phyloP scores from a whole-genome alignment of 2,888 invertebrate genomes.

The Cephus pulcher region DNA sequence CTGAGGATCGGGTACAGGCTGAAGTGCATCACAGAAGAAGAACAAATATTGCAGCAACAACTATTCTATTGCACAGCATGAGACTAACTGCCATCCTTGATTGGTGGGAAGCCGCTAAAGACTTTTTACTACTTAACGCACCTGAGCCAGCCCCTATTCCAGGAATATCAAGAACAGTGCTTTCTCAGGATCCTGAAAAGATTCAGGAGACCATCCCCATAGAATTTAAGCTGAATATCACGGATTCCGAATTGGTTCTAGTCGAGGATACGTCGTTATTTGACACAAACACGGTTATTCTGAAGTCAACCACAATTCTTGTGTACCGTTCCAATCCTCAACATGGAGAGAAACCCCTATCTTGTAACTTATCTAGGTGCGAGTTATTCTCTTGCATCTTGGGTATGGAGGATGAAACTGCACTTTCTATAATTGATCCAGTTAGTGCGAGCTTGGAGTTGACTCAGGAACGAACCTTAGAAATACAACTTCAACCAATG shows the following conservation, averaged over 20 bases:
- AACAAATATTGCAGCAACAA: slow-evolving; percentile 80
- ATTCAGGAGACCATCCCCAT: slow-evolving; percentile 67
- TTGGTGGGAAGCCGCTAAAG: slow-evolving; percentile 89
- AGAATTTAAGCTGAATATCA: slow-evolving; percentile 93
- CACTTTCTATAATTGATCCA: slow-evolving; percentile 94
- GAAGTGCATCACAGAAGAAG: slow-evolving; percentile 81
- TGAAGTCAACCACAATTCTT: slow-evolving; percentile 90
- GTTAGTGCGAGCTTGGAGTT: slow-evolving; percentile 85
- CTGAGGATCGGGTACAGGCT: slow-evolving; percentile 74
- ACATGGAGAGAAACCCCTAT: slow-evolving; percentile 79
- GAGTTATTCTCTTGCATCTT: slow-evolving; percentile 94
- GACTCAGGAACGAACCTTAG: slow-evolving; percentile 62
- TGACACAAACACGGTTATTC: slow-evolving; percentile 94
- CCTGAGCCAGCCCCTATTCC: slow-evolving; percentile 56
- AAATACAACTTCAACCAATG: slow-evolving; percentile 79
- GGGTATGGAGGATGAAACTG: slow-evolving; percentile 92
- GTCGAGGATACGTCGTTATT: slow-evolving; percentile 89
- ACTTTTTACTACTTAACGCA: slow-evolving; percentile 76
- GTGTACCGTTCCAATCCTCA: slow-evolving; percentile 78
- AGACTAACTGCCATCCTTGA: slow-evolving; percentile 92
- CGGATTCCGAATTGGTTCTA: slow-evolving; percentile 94
- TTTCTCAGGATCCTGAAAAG: slow-evolving; percentile 41
- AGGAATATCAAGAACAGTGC: slow-evolving; percentile 28
- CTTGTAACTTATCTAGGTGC: slow-evolving; percentile 88
- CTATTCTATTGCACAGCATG: slow-evolving; percentile 94